Evolutionary conservation across 1,140 invertebrate genomes (phyloP).

Genomic region (Stratiolaelaps scimitus): DNA sequence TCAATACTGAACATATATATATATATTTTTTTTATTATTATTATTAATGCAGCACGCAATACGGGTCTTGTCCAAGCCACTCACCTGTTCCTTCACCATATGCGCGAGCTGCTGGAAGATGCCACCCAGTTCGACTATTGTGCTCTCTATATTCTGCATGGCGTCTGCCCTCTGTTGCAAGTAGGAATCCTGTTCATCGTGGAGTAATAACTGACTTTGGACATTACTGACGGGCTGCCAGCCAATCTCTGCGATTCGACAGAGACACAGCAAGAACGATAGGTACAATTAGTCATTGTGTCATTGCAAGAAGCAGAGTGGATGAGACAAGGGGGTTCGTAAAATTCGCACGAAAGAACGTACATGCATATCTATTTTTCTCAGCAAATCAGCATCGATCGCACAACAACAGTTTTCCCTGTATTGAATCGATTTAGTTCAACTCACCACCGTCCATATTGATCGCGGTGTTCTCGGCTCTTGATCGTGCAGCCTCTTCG

Average conservation of each 20-base stretch:
- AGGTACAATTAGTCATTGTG: conserved; percentile 13
- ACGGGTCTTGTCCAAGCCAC: no score
- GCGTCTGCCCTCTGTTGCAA: conserved; percentile 83
- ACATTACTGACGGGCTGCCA: background rate
- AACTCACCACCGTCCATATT: conserved; percentile 32
- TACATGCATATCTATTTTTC: no score
- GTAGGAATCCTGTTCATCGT: conserved; percentile 57
- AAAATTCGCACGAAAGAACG: no score
- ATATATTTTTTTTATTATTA: no score
- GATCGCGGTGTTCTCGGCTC: conserved; percentile 32
- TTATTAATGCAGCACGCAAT: no score
- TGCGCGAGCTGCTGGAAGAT: conserved; percentile 95
- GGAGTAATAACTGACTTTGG: conserved; percentile 31
- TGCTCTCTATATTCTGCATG: conserved; percentile 98
- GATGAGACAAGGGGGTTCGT: no score
- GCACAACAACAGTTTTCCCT: conserved; percentile 53
- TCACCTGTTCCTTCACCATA: conserved; percentile 90
- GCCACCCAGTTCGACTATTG: conserved; percentile 94
- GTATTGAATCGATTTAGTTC: conserved; percentile 35
- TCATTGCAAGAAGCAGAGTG: background rate
- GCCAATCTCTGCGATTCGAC: background rate
- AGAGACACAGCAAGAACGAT: conserved; percentile 10
- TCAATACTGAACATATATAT: no score
- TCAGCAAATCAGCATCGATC: no score
- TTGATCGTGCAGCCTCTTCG: conserved; percentile 51